Base-by-base conservation (phyloP, 2,888 invertebrate species). In the Acrobasis repandana region DNA sequence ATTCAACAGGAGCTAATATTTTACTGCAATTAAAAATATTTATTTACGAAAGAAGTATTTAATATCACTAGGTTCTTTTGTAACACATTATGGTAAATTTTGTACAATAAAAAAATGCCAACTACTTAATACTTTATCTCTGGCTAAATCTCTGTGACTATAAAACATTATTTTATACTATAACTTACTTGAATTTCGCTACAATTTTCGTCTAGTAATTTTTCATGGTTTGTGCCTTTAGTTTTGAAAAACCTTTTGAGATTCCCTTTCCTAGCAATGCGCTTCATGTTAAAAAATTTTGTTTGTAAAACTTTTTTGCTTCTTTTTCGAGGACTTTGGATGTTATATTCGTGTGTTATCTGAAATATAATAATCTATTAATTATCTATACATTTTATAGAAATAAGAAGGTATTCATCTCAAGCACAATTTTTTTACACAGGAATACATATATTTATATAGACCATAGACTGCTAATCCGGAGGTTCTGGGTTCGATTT, bases 261-360 rank as follows among this genome's bases (percentile, higher is more conserved):
- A n/a, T 74, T 71, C 18, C 71, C 65, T 48, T 65, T 70, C 56
- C 75, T 82, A 0, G 78, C 79, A 50, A 79, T 49, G 59, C 67
- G 79, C 60, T 83, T 91, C 82, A 91, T 83, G 56, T 87, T 89
- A 20, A 63, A 64, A 61, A 91, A 90, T 67, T 90, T 92, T 5
- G 76, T 88, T 9, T 77, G 79, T 14, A 92, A 68, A 9, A 82
- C 77, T 66, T 81, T 83, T 0, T 77, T 73, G 1, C 85, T 71
- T 15, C 89, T 79, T 61, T 85, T 86, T 48, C 76, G 73, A n/a
- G 83, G 77, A 61, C 84, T 90, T 18, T 77, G 67, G 65, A 77
- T 85, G 65, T 92, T 92, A 63, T 80, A 92, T 1, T 73, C 67
- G 38, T 80, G 68, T 56, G 87, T 74, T 68, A 91, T 77, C 91